Conservation (phyloP, 2,888 invertebrate species). For the Ichneumoninae sp. region DNA sequence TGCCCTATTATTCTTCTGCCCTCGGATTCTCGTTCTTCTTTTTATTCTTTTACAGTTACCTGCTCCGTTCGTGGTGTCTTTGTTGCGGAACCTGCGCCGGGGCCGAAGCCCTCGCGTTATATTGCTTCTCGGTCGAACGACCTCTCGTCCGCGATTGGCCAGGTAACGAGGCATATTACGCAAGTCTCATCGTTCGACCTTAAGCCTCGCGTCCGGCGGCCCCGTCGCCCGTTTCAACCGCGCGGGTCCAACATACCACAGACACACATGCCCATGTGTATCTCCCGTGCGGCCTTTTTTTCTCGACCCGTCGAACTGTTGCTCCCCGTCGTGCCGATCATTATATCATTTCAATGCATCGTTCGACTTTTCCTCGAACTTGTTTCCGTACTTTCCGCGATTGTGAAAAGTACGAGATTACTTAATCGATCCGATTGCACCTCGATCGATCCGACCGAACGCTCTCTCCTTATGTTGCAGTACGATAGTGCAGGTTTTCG, state of each 20-base stretch:
- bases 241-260: constrained; percentile 23
- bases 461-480: neutral
- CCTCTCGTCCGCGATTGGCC: constrained; percentile 73
- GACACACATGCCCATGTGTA: constrained; percentile 8
- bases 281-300: neutral
- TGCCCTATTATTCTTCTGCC: constrained; percentile 20
- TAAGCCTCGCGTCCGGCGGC: constrained; percentile 63
- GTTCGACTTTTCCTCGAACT: constrained; percentile 17
- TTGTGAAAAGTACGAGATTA: neutral
- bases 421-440: neutral
- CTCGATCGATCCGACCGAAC: neutral
- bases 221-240: constrained; percentile 57
- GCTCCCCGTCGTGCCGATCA: constrained; percentile 35
- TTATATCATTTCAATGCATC: constrained; percentile 36
- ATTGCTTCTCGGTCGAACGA: constrained; percentile 74
- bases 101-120: constrained; percentile 66
- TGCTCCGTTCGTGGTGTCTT: constrained; percentile 53
- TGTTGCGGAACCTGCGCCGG: constrained; percentile 60
- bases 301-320: neutral
- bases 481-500: neutral
- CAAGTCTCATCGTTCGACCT: constrained; percentile 65
- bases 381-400: neutral
- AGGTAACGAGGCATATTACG: constrained; percentile 65
- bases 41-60: constrained; percentile 7
- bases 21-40: constrained; percentile 10